phyloP scores from a whole-genome alignment of 2,888 invertebrate species.

The Polyommatus iphigenia region DNA sequence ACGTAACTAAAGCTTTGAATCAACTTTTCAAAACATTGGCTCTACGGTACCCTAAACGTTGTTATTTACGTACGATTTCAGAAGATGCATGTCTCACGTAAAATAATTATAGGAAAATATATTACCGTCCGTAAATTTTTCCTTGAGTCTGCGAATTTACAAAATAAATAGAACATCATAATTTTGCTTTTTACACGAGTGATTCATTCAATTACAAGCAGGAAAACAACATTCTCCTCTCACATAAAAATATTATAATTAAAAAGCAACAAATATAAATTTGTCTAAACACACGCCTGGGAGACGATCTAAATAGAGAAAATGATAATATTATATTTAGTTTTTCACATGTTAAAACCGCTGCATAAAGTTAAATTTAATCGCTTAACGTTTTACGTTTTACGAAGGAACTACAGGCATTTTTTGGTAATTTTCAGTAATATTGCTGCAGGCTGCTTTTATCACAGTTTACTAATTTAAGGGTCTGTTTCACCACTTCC shows the following conservation, averaged over 20 bases:
- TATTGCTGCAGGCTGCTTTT: background rate
- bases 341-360: no score
- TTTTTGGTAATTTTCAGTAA: background rate
- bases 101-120: slow-evolving; percentile 45
- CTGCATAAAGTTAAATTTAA: no score
- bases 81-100: slow-evolving; percentile 57
- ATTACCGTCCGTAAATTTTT: slow-evolving; percentile 24
- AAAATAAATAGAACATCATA: slow-evolving; percentile 20
- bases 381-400: background rate
- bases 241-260: slow-evolving; percentile 5
- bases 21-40: no score
- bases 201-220: slow-evolving; percentile 15
- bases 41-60: background rate
- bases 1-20: no score
- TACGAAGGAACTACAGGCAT: background rate
- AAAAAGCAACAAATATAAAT: background rate
- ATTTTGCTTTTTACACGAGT: slow-evolving; percentile 5
- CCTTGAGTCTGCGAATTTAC: slow-evolving; percentile 14
- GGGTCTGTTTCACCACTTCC: no score
- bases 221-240: slow-evolving; percentile 9
- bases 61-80: slow-evolving; percentile 49
- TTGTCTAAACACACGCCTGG: background rate
- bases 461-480: background rate
- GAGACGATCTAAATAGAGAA: background rate
- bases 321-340: no score